Conservation (phyloP, 2,113 vertebrate genomes). For the Elaphurus davidianus region DNA sequence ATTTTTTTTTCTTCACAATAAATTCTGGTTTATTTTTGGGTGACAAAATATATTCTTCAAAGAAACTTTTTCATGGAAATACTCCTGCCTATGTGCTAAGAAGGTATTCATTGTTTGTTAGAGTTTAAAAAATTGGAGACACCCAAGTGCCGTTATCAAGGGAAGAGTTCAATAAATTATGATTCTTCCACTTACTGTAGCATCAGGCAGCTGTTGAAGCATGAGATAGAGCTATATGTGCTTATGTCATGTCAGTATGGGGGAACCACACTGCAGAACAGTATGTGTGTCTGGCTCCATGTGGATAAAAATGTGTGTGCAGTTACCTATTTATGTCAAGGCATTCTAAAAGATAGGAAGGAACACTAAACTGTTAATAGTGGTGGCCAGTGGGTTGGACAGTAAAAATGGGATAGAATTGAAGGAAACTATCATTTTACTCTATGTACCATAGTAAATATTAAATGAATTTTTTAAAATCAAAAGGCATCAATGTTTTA, state of each 20-base stretch:
- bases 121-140: neutral
- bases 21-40: neutral
- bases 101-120: neutral
- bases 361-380: neutral
- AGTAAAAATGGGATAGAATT: neutral
- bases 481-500: neutral
- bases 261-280: neutral
- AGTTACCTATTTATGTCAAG: neutral
- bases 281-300: neutral
- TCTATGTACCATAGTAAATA: neutral
- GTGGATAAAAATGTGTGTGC: neutral
- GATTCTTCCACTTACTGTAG: neutral
- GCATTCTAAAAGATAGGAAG: neutral
- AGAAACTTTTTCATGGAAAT: neutral
- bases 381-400: neutral
- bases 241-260: neutral
- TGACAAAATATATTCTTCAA: neutral
- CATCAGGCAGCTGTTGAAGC: neutral
- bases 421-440: neutral
- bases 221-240: neutral
- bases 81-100: neutral
- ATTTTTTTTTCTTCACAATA: neutral
- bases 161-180: neutral
- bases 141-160: neutral
- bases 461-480: neutral